phyloP scores from a whole-genome alignment of 2,888 invertebrate species.

The Trissolcus brochymenae region DNA sequence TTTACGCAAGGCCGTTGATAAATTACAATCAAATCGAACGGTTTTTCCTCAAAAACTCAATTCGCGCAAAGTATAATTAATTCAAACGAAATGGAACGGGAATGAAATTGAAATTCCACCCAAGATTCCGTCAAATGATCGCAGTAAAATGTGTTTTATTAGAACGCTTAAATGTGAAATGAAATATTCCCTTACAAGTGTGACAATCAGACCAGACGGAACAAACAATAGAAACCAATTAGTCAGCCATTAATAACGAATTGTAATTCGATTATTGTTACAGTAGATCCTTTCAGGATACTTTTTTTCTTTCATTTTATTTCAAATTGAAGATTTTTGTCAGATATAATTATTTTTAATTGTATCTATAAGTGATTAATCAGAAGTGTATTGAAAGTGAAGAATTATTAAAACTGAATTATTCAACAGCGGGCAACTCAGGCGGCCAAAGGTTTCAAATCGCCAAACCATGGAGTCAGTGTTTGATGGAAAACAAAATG shows the following conservation, averaged over 20 bases:
- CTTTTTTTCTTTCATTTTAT: too few species aligned
- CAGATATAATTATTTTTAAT: too few species aligned
- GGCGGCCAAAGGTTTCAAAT: constrained; percentile 79
- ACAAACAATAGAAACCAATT: too few species aligned
- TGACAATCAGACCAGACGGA: constrained; percentile 13
- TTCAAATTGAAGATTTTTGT: too few species aligned
- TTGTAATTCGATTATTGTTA: neutral
- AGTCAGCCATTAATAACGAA: too few species aligned
- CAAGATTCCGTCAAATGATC: constrained; percentile 17
- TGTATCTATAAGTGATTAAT: too few species aligned
- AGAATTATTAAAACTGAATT: constrained; percentile 7
- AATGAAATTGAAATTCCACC: constrained; percentile 29
- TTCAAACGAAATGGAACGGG: constrained; percentile 23
- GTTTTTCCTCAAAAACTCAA: constrained; percentile 7
- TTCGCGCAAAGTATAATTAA: constrained; percentile 25
- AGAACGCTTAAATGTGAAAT: constrained; percentile 14
- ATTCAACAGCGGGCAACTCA: constrained; percentile 28
- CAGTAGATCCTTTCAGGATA: too few species aligned
- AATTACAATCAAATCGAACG: constrained; percentile 21
- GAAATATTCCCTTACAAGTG: constrained; percentile 16
- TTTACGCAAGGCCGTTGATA: constrained; percentile 11
- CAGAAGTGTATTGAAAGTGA: neutral
- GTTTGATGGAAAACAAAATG: constrained; percentile 87
- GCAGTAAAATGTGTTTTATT: constrained; percentile 18
- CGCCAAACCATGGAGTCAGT: constrained; percentile 87